Base-by-base conservation (phyloP, 2,797 vertebrate species). In the Pseudochaenichthys georgianus region DNA sequence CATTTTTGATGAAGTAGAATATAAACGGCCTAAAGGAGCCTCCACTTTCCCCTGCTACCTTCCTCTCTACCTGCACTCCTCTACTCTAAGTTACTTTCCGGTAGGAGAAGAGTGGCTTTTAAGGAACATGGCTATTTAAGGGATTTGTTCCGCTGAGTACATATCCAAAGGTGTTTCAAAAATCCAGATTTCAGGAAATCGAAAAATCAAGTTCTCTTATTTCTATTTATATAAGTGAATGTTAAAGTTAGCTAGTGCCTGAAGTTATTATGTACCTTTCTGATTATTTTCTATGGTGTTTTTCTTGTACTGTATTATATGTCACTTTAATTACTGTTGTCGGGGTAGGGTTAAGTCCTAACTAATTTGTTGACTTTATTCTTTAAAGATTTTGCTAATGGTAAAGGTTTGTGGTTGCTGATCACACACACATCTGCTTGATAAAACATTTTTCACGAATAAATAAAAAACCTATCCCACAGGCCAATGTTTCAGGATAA, bases 1-100 rank as follows among this genome's bases (percentile, higher is more conserved):
- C 21, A 86, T 87, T 82, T 83, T 84, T 77, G 13, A 82, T 77
- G 68, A 69, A 45, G 67, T 59, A 48, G 63, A 42, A 78, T 73
- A 79, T 78, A 65, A 77, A 55, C 50, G 28, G 23, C 28, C 50
- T 3, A 3, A 77, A 76, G 64, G 9, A 71, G 55, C 52, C n/a
- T 73, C 7, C 50, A 46, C 75, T 75, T 59, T 41, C 45, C 50
- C 13, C 16, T 11, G 17, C 60, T 28, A 41, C 73, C 53, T 77
- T 31, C 47, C 47, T 54, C 12, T 75, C 64, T 58, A 75, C 58
- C 58, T 76, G 70, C 60, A 43, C 52, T 60, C 31, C 13, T 52
- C 53, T 34, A 62, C 53, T 62, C 41, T 13, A 23, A 5, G 12
- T 75, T 64, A 3, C 50, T 65, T 58, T 72, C 21, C 45, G 9